phyloP scores from a whole-genome alignment of 2,797 vertebrate species.

The Decapterus maruadsi region DNA sequence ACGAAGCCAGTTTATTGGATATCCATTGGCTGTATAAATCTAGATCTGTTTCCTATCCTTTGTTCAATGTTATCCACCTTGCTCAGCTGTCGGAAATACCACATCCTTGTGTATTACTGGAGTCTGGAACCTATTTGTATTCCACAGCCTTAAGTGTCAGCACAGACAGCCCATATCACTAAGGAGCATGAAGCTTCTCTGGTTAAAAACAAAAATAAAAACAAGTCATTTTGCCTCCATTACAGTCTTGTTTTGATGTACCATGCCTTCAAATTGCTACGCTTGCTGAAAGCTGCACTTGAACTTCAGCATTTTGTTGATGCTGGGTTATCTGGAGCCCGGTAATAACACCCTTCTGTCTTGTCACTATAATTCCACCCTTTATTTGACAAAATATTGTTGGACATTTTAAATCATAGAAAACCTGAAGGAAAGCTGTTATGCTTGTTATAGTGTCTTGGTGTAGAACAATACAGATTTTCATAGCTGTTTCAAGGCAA shows the following conservation, averaged over 20 bases:
- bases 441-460: not conserved
- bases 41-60: not conserved
- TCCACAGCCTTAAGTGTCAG: slow-evolving; percentile 1
- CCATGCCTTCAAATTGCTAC: not conserved
- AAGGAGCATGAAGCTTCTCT: slow-evolving; percentile 2
- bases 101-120: not conserved
- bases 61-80: not conserved
- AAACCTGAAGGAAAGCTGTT: not conserved
- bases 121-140: not conserved
- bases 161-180: slow-evolving; percentile 7
- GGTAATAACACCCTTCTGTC: not conserved
- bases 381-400: slow-evolving; percentile 3
- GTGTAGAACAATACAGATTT: not conserved
- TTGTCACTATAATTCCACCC: not conserved
- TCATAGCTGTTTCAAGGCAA: not conserved
- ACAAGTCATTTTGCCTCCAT: not conserved
- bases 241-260: not conserved
- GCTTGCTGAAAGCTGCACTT: slow-evolving; percentile 1
- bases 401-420: not conserved
- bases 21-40: not conserved
- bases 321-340: not conserved
- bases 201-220: slow-evolving; percentile 1
- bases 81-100: slow-evolving; percentile 4
- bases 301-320: not conserved
- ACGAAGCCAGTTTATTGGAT: not conserved